These are phyloP conservation scores for Virgularia gustaviana DNA, from an alignment of 92 coral and sea anemone species.

Conservation along the genomic window DNA sequence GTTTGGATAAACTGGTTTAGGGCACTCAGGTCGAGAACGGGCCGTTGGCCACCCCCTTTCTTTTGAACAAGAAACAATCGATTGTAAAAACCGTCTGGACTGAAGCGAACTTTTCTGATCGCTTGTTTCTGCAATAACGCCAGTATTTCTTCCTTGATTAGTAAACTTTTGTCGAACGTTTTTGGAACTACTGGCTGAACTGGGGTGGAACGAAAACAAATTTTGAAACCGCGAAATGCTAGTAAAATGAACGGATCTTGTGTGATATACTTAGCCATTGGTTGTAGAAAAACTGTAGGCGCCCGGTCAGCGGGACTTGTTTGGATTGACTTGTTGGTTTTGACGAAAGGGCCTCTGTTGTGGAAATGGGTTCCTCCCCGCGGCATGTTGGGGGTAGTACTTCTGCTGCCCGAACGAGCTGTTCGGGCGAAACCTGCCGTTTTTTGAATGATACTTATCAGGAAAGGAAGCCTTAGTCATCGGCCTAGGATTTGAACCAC, in stretches of 20 bases:
- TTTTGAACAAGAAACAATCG: conserved; percentile 29
- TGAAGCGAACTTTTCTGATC: not conserved
- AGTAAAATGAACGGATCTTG: conserved; percentile 27
- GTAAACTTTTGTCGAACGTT: not conserved
- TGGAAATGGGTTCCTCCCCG: not conserved
- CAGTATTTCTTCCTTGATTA: conserved; percentile 3
- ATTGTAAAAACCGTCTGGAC: not conserved
- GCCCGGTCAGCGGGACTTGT: conserved; percentile 28
- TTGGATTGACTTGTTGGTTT: not conserved
- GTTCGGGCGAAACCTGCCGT: conserved; percentile 13
- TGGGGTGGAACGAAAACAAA: conserved; percentile 1
- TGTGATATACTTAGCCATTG: conserved; percentile 30
- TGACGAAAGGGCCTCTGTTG: conserved; percentile 16
- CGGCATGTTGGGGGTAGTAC: not conserved
- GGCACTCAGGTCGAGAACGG: conserved; percentile 22
- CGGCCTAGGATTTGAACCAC: too few relatives aligned
- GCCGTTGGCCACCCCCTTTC: conserved; percentile 38
- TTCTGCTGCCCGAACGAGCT: not conserved
- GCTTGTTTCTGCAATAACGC: conserved; percentile 22
- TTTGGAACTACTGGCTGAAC: not conserved
- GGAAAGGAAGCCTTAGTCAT: too few relatives aligned
- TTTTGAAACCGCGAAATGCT: conserved; percentile 5
- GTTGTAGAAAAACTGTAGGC: conserved; percentile 21
- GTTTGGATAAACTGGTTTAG: conserved; percentile 31
- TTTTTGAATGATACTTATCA: conserved; percentile 1